Evolutionary conservation across 2,113 vertebrate genomes (phyloP), one percentile per base, ranked within the genome.

Genomic region (Rynchops niger): DNA sequence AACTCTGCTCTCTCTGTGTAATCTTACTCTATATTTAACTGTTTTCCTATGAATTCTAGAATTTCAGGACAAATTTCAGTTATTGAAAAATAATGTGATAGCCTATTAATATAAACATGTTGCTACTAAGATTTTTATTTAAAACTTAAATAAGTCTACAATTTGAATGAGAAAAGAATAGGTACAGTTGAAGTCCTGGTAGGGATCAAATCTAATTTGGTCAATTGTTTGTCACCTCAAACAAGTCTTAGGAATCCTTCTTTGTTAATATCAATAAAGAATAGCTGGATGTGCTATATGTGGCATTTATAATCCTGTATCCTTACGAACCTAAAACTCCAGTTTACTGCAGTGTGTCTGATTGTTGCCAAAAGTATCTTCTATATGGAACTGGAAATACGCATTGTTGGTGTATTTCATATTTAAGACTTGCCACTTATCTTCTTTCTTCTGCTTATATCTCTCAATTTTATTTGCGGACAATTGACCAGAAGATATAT

Each of bases 1-100:
- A 98, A 96, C 95, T 94, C 91, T 36, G 5, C 5, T 90, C 90
- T 92, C 63, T 47, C 80, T 45, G 12, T 70, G 59, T 82, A 65
- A 34, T 65, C 67, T 70, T 36, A 7, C 79, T 87, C 76, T 49
- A 21, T 58, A 6, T 79, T 88, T 79, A 94, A 88, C 86, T 73
- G 26, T 9, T 92, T 88, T 83, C 32, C 56, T 73, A 65, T 90
- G 81, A 59, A 62, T 79, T 62, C 67, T 77, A n/a, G 82, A 86
- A 79, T 95, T 91, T 87, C 47, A 72, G 84, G 80, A 77, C 16
- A 53, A 56, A 25, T 38, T 71, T 70, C 16, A 30, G 26, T 61
- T 50, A 42, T 22, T 85, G 70, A 59, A 93, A 94, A 90, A 90
- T 53, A 82, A 66, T 19, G 5, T n/a, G 9, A 36, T 58, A 65